Evolutionary conservation across 2,797 vertebrate species (phyloP), one percentile per base, ranked within the genome.

Genomic region (Acanthurus tractus): DNA sequence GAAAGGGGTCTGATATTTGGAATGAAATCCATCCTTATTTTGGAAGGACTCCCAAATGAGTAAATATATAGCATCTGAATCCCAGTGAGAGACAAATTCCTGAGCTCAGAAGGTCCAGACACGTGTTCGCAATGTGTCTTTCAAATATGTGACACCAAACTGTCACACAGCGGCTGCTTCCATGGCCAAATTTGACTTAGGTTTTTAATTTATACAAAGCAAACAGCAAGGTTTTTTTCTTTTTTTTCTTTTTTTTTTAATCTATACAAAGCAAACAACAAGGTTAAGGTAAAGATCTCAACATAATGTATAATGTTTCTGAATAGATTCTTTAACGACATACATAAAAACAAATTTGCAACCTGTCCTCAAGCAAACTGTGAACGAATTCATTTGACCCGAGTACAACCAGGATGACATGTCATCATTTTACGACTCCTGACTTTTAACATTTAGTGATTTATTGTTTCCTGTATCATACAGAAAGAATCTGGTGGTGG

Each of bases 81-180:
- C 81, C 56, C 48, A 66, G 18, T 58, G 36, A 46, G 55, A 75
- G 57, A 74, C 36, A 76, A 73, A 86, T 81, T 71, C 76, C 81
- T 86, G 49, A 81, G 74, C 53, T 17, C 61, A 75, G 57, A 79
- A 70, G 46, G 46, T 63, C 73, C 65, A 76, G 74, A 85, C 87
- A 90, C 86, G 79, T 91, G 91, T 84, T 89, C 78, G 42, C 88
- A 92, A 85, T 88, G 72, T 90, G 87, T 86, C 87, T 75, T 68
- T 84, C 66, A 82, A 79, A 64, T 75, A 79, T 70, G 56, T 72
- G 84, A 83, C 81, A 88, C 54, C 56, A 55, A 77, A 75, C 75
- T 88, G 84, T 83, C 76, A 46, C 74, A 82, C 49, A 72, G 74
- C 52, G 70, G 63, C 67, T 54, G 70, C 73, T 36, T 74, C 55